Evolutionary conservation across 2,113 vertebrate genomes (phyloP).

Genomic region (Caranx melampygus): DNA sequence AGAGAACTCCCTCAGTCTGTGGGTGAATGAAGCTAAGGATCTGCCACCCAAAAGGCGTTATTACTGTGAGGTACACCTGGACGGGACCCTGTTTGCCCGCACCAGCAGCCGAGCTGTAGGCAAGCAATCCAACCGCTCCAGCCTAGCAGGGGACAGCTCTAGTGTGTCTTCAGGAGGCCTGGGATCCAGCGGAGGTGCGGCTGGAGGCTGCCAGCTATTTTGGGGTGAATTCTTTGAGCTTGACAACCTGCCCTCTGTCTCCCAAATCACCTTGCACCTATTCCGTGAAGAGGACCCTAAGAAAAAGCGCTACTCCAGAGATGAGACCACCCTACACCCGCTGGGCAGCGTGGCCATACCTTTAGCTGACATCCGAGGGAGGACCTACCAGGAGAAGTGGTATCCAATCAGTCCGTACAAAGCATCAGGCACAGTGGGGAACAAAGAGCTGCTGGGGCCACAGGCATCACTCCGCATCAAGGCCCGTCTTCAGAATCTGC

Average conservation of each 20-base stretch:
- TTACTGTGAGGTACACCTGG: conserved; percentile 90
- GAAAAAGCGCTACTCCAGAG: conserved; percentile 83
- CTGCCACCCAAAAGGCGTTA: conserved; percentile 85
- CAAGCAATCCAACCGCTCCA: conserved; percentile 75
- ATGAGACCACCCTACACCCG: conserved; percentile 70
- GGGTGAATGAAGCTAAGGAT: conserved; percentile 94
- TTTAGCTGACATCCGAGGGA: conserved; percentile 80
- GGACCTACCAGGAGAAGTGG: conserved; percentile 88
- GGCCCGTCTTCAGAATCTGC: conserved; percentile 87
- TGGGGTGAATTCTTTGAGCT: conserved; percentile 93
- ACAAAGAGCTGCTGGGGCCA: conserved; percentile 75
- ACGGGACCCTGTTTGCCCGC: conserved; percentile 89
- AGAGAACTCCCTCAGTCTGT: conserved; percentile 90
- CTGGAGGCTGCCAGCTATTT: conserved; percentile 81
- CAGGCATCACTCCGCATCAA: conserved; percentile 87
- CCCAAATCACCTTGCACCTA: conserved; percentile 86
- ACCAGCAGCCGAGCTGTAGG: conserved; percentile 84
- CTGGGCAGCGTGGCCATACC: conserved; percentile 85
- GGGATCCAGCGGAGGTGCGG: conserved; percentile 57
- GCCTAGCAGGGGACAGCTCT: conserved; percentile 73
- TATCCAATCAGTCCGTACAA: conserved; percentile 83
- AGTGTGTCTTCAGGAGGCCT: conserved; percentile 51
- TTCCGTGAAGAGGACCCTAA: conserved; percentile 86
- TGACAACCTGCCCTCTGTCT: conserved; percentile 87
- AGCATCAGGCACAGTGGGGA: conserved; percentile 61